Percentiles rank a stretch among this genome's conserved stretches.
These are phyloP conservation scores for Watsonalla binaria DNA, from an alignment of 2,888 invertebrate genomes.

Conservation along the genomic window DNA sequence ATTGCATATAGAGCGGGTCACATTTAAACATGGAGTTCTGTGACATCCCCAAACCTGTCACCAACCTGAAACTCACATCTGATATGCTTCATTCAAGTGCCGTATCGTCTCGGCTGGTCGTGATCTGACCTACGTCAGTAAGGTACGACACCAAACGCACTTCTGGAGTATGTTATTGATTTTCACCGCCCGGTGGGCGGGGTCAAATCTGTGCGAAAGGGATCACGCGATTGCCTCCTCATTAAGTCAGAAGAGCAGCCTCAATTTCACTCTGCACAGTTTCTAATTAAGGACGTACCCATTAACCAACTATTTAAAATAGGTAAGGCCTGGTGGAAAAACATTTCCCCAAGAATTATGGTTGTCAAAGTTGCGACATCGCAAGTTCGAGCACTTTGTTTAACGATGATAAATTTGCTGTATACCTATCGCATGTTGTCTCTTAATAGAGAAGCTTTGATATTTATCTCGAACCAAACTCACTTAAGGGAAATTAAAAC, in stretches of 20 bases:
- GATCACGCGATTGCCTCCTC: constrained; percentile 72
- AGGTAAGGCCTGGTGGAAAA: constrained; percentile 64
- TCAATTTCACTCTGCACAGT: constrained; percentile 63
- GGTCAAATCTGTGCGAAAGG: constrained; percentile 72
- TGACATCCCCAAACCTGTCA: neutral
- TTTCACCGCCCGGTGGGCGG: constrained; percentile 75
- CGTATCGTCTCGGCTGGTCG: constrained; percentile 30
- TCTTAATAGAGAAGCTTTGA: neutral
- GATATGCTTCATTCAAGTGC: constrained; percentile 13
- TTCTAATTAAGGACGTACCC: constrained; percentile 76
- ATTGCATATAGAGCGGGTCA: neutral
- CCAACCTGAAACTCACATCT: neutral
- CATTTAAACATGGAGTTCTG: no score
- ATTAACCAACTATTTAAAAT: constrained; percentile 77
- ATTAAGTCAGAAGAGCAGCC: constrained; percentile 73
- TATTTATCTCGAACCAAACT: neutral
- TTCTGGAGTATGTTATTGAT: constrained; percentile 77
- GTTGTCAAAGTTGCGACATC: constrained; percentile 46
- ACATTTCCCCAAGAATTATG: constrained; percentile 62
- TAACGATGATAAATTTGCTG: constrained; percentile 15
- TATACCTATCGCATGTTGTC: constrained; percentile 9
- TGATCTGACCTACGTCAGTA: constrained; percentile 57
- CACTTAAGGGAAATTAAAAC: neutral
- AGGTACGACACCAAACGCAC: constrained; percentile 71
- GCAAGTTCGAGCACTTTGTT: constrained; percentile 32